Evolutionary conservation across 2,113 vertebrate species (phyloP), one percentile per base, ranked within the genome.

Genomic region (Lathamus discolor): DNA sequence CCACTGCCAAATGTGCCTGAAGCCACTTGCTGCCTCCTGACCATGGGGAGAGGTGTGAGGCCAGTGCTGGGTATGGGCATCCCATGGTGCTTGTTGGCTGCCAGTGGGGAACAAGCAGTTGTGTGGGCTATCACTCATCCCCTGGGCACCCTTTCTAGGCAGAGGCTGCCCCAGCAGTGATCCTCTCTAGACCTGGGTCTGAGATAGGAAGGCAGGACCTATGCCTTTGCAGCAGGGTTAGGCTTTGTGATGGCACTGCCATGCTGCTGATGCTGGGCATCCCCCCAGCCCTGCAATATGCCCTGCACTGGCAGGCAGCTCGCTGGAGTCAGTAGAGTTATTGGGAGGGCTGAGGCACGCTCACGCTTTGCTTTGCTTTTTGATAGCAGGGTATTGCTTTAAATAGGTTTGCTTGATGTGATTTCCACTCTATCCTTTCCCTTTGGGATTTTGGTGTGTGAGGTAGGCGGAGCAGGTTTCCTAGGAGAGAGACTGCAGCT

Each of bases 51-150:
- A 64, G 43, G 29, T 54, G n/a, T 4, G 12, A 57, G 46, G 22
- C 6, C 41, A 18, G 4, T 24, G 31, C 70, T 79, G 66, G 46
- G 10, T 41, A 11, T 44, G 79, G 61, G 35, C 41, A 15, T 23
- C 48, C 25, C 8, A 3, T 0, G 1, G 20, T 4, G 3, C 31
- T 72, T 1, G 2, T 75, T 62, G 83, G 59, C 43, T 4, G 5
- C 39, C 12, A 4, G 51, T 0, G 3, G 20, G 43, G 25, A 63
- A 17, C 1, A 6, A 68, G 16, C 39, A 39, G 9, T 25, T 15
- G 2, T 35, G 29, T 24, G 11, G 29, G 25, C 8, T 55, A 61
- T 83, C 3, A 0, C 17, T 54, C 4, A 0, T 68, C 17, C 37
- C 27, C 16, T 23, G 31, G 11, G 17, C 18, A 19, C 35, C n/a